A percentile compares a stretch with the other conserved stretches of the same genome.
These are phyloP conservation scores for Pterocles burchelli DNA, from an alignment of 2,113 vertebrate species.

Conservation along the genomic window DNA sequence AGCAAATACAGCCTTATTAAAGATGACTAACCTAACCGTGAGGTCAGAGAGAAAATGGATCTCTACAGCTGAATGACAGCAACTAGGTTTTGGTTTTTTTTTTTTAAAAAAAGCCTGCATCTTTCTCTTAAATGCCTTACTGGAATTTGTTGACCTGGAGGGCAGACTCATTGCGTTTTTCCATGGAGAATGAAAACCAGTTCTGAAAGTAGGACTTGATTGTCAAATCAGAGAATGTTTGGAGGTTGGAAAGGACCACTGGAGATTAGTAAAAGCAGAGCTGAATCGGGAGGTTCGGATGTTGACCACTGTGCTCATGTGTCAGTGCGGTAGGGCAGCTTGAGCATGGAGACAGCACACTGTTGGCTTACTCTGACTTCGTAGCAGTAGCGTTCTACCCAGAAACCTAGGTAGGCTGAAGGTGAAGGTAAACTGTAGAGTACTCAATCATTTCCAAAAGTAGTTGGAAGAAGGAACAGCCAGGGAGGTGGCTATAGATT, in stretches of 20 bases:
- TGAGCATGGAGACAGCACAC: not conserved
- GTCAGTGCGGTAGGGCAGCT: not conserved
- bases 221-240: not conserved
- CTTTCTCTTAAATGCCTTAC: not conserved
- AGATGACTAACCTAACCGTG: not conserved
- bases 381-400: not conserved
- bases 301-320: not conserved
- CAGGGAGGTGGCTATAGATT: not conserved
- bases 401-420: not conserved
- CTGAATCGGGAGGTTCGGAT: not conserved
- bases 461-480: not conserved
- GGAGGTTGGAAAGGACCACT: not conserved
- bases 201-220: not conserved
- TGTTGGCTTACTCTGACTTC: not conserved
- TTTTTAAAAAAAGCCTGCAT: not conserved
- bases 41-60: not conserved
- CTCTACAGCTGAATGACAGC: not conserved
- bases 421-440: not conserved
- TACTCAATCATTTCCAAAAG: not conserved
- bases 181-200: not conserved
- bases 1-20: not conserved
- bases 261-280: not conserved
- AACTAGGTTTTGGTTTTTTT: not conserved
- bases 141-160: not conserved
- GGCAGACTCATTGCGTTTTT: not conserved